Base-by-base conservation (phyloP, 1,140 invertebrate genomes). In the Aradophagus sp. region DNA sequence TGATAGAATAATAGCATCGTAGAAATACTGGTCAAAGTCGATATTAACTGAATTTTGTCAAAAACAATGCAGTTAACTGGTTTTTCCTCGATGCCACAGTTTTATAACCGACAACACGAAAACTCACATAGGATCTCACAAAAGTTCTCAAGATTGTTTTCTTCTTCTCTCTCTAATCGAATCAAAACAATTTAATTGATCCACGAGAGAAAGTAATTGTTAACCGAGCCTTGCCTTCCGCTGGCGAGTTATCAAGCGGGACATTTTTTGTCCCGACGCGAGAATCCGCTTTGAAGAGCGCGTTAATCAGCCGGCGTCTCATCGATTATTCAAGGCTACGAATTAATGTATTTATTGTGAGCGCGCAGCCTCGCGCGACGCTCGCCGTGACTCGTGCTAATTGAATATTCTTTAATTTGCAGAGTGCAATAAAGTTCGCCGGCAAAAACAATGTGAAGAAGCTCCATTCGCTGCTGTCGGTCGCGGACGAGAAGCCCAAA, bases 361-460 rank as follows among this genome's bases (percentile, higher is more conserved):
- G 38, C 23, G 27, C 61, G 42, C 42, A 53, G 61, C 35, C 61
- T 55, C 50, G 32, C 35, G 26, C 48, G 41, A 27, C 13, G 36
- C 13, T 42, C 23, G 31, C 36, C 32, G 48, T 58, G 58, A 58
- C 29, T 52, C 34, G 27, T 8, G 34, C 55, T 61, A 61, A 61
- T 68, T 58, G 38, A 55, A 47, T 74, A 36, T 72, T 66, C 59
- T 72, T 74, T 77, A 11, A 77, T 63, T 86, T 84, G 14, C 78
- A 89, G 88, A 88, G 87, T 85, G 87, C 87, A 78, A 88, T 88
- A 77, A 89, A 88, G 77, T 78, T 87, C 81, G 87, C 86, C 53
- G 86, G 85, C 77, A 89, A 89, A 80, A 88, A 87, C 72, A 89
- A 88, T 80, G 84, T 84, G 71, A 88, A 82, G 86, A 88, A 82